Evolutionary conservation across 2,797 vertebrate genomes (phyloP).

Genomic region (Bradypus variegatus): DNA sequence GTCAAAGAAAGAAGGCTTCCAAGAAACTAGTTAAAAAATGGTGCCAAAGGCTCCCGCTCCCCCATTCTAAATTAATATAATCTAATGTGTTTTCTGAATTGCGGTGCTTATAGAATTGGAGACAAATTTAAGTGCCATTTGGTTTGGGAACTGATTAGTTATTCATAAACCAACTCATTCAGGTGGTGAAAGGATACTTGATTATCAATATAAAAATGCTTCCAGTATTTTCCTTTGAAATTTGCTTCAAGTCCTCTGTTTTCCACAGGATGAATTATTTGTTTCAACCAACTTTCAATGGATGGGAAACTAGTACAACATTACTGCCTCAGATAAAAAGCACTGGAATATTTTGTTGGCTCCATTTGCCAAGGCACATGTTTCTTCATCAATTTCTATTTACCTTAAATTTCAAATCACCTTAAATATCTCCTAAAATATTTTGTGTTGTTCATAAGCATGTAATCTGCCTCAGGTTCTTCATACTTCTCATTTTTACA

Average conservation of each 20-base stretch:
- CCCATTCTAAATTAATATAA: not conserved
- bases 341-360: not conserved
- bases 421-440: not conserved
- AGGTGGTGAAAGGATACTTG: not conserved
- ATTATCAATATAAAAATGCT: not conserved
- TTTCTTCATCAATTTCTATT: constrained; percentile 6
- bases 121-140: constrained; percentile 14
- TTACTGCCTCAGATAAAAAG: not conserved
- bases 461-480: not conserved
- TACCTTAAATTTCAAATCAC: not conserved
- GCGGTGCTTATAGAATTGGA: not conserved
- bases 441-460: not conserved
- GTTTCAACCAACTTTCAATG: not conserved
- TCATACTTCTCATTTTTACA: not conserved
- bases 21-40: not conserved
- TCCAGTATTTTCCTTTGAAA: not conserved
- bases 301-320: not conserved
- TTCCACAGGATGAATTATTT: not conserved
- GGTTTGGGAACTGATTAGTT: not conserved
- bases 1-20: not conserved
- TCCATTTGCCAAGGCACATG: not conserved
- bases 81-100: not conserved
- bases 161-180: not conserved
- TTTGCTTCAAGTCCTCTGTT: not conserved
- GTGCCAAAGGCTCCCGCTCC: not conserved